Evolutionary conservation across 2,797 vertebrate genomes (phyloP).

Genomic region (Protosalanx chinensis): DNA sequence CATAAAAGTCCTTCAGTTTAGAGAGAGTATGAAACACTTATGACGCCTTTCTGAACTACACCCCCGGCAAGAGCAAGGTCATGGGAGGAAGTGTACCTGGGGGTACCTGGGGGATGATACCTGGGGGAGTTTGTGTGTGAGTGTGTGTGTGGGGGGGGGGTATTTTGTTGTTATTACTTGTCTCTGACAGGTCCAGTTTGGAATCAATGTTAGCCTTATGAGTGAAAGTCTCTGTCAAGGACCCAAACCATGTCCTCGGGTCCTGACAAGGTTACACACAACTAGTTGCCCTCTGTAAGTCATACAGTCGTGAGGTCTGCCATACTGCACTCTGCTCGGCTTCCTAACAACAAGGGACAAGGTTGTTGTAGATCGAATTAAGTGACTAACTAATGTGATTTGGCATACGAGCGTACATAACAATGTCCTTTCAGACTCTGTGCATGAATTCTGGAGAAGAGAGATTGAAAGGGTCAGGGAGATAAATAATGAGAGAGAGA

Average conservation of each 20-base stretch:
- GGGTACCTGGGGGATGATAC: too few species aligned
- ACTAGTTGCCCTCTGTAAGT: not conserved
- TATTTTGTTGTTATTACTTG: not conserved
- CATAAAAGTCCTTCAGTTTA: slow-evolving; percentile 31
- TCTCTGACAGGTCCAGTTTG: too few species aligned
- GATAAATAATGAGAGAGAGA: too few species aligned
- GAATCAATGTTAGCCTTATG: too few species aligned
- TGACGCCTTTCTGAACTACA: slow-evolving; percentile 8
- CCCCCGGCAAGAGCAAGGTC: slow-evolving; percentile 39
- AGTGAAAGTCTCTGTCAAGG: too few species aligned
- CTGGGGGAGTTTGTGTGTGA: not conserved
- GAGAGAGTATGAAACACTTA: slow-evolving; percentile 32
- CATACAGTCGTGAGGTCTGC: not conserved
- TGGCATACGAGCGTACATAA: not conserved
- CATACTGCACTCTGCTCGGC: not conserved
- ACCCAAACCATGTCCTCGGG: too few species aligned
- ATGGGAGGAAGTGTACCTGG: slow-evolving; percentile 14
- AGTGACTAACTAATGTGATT: slow-evolving; percentile 52
- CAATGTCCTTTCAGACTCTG: not conserved
- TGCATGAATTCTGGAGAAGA: not conserved
- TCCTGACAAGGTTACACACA: not conserved
- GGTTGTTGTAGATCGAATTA: slow-evolving; percentile 52
- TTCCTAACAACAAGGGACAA: slow-evolving; percentile 15
- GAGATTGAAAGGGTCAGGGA: too few species aligned
- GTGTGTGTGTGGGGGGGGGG: not conserved